Percentiles rank a stretch among this genome's conserved stretches.
Evolutionary conservation across 2,797 vertebrate genomes (phyloP).

Genomic region (Galago senegalensis): DNA sequence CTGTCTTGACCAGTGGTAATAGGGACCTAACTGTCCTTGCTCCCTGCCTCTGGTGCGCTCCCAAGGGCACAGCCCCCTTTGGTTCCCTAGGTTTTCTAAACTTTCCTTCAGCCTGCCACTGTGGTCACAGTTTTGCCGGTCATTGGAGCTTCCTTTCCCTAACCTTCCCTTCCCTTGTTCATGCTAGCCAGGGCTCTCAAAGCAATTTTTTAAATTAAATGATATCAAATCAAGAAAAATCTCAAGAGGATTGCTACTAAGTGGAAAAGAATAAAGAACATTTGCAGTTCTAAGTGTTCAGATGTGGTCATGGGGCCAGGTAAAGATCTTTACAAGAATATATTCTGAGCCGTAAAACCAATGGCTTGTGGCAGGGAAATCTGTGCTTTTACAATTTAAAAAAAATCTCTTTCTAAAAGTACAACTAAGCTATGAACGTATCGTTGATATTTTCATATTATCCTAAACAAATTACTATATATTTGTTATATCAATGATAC

Average conservation of each 20-base stretch:
- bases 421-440: background rate
- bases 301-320: background rate
- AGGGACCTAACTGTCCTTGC: background rate
- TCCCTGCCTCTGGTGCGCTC: background rate
- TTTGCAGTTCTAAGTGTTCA: background rate
- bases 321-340: background rate
- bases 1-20: background rate
- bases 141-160: rapidly evolving
- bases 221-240: constrained; percentile 11
- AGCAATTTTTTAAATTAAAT: background rate
- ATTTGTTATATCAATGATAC: background rate
- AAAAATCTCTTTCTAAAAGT: constrained; percentile 11
- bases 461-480: background rate
- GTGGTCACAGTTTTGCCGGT: too few relatives aligned
- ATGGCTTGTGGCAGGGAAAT: background rate
- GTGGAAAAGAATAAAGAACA: background rate
- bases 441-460: constrained; percentile 2
- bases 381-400: constrained; percentile 22
- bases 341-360: constrained; percentile 2
- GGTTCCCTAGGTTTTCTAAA: background rate
- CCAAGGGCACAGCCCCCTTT: rapidly evolving
- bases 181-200: rapidly evolving
- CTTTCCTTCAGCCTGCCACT: background rate
- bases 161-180: background rate
- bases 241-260: background rate